Evolutionary conservation across 2,113 vertebrate species (phyloP).

Genomic region (Aldabrachelys gigantea): DNA sequence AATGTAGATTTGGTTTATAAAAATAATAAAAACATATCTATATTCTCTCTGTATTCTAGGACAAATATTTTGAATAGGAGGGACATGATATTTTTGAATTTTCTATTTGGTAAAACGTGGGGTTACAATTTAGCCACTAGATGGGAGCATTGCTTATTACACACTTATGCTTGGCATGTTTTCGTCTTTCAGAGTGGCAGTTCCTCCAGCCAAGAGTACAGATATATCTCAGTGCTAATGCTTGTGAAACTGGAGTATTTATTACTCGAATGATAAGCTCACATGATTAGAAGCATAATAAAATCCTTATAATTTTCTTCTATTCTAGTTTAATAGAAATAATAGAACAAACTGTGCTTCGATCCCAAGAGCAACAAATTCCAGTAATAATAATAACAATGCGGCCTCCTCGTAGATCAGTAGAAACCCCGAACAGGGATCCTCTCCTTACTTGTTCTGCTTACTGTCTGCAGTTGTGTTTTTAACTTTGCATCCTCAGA

Average conservation of each 20-base stretch:
- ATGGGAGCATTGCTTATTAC: slow-evolving; percentile 22
- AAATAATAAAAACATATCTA: not conserved
- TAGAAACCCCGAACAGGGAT: not conserved
- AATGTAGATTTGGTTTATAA: not conserved
- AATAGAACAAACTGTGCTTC: not conserved
- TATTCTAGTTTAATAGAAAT: not conserved
- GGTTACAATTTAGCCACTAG: not conserved
- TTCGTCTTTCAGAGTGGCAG: not conserved
- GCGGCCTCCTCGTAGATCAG: not conserved
- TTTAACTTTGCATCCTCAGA: not conserved
- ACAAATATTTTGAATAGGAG: not conserved
- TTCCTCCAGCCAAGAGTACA: not conserved
- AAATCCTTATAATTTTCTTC: not conserved
- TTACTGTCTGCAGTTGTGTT: not conserved
- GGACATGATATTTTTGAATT: not conserved
- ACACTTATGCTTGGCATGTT: not conserved
- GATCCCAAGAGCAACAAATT: not conserved
- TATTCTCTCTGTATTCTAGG: not conserved
- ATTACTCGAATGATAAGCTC: not conserved
- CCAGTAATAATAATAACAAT: not conserved
- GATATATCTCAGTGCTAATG: not conserved
- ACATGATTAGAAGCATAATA: not conserved
- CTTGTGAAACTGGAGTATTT: not conserved
- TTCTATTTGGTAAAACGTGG: not conserved
- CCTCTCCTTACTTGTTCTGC: not conserved